A percentile compares a stretch with the other conserved stretches of the same genome.
These are phyloP conservation scores for Cerastis rubricosa DNA, from an alignment of 2,888 invertebrate species.

Conservation along the genomic window DNA sequence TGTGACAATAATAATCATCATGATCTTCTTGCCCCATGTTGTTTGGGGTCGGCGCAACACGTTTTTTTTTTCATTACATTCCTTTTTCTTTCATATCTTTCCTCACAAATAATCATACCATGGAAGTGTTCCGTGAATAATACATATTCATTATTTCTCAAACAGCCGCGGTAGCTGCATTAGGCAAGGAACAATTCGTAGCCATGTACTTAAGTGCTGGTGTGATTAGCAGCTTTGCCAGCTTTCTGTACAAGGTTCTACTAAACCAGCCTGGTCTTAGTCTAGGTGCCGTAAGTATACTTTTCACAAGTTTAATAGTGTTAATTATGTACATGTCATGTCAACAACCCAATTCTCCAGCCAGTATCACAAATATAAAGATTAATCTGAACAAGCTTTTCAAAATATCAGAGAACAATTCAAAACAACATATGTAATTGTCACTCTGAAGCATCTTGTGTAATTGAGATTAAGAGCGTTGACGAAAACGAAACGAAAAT, in stretches of 20 bases:
- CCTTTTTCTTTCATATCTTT: too few species aligned
- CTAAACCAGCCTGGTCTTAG: constrained; percentile 94
- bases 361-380: neutral
- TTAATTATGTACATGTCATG: neutral
- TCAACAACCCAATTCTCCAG: neutral
- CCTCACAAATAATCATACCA: too few species aligned
- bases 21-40: too few species aligned
- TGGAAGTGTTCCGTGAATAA: neutral
- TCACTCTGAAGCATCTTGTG: neutral
- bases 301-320: neutral
- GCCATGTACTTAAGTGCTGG: constrained; percentile 97
- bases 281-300: constrained; percentile 96
- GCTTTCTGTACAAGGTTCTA: constrained; percentile 94
- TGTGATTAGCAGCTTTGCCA: constrained; percentile 96
- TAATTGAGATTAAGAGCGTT: neutral
- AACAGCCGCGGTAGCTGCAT: constrained; percentile 92
- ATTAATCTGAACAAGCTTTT: neutral
- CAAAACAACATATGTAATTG: neutral
- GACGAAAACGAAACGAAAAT: too few species aligned
- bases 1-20: neutral
- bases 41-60: too few species aligned
- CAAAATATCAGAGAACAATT: neutral
- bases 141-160: constrained; percentile 53
- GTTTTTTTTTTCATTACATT: too few species aligned
- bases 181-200: constrained; percentile 98